Base-by-base conservation (phyloP, 2,113 vertebrate species). In the Urocynchramus pylzowi region DNA sequence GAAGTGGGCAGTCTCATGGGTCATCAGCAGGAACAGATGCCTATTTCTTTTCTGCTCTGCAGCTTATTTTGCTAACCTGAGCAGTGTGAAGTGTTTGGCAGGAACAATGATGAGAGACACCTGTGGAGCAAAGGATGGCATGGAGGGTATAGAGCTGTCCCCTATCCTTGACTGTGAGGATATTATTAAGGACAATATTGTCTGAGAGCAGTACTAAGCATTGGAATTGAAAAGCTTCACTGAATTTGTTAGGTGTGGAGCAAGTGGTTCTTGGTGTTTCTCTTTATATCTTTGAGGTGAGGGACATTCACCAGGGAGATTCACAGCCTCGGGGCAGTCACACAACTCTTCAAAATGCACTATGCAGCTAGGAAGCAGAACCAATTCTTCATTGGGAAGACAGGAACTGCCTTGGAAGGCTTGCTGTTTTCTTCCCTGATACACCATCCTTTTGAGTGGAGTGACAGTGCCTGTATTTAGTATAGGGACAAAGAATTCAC, bases 401-500 rank as follows among this genome's bases (percentile, higher is more conserved):
- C 2, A 5, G 16, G 17, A 83, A 3, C n/a, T 30, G 44, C 50
- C 50, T 30, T 77, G 83, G 53, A 85, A 85, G 31, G 6, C 24
- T 69, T 65, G n/a, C 28, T 81, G 0, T 71, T 75, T 90, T 79
- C 31, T 85, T 63, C 47, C 5, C 9, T 0, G 3, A 39, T 79
- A 4, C 31, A 33, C 4, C 16, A 31, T 60, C 14, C 16, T 70
- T 67, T 79, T 69, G 33, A 81, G 47, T 71, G 35, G 37, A 84
- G 45, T 70, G 78, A 52, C 68, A 44, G 33, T 84, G 59, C 45
- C 42, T 77, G 26, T 42, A 33, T 73, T 87, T 61, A 63, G 20
- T 37, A n/a, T 12, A 44, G 11, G 16, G 21, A 63, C 49, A 61
- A 96, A 70, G 59, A 94, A 95, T 93, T 94, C 83, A 70, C 87